Base-by-base conservation (phyloP, 1,140 invertebrate genomes). In the Diplogasteroides magnus region DNA sequence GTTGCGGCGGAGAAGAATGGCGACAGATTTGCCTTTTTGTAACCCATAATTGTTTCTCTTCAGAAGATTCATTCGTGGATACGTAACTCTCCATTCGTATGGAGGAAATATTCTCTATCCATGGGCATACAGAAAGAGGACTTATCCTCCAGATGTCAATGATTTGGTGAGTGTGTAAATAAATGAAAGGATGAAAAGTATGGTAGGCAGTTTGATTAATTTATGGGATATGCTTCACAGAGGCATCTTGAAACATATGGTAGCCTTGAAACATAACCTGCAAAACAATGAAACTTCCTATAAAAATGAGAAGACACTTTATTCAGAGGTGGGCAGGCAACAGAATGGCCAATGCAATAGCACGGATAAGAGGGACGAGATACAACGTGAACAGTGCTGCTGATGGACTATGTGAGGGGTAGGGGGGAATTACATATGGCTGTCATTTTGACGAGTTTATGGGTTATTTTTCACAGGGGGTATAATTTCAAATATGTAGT, bases 91-190 rank as follows among this genome's bases (percentile, higher is more conserved):
- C 31, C 79, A 81, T 61, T 77, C 79, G 13, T 82, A 73, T 66
- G 76, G 75, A 58, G 84, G 85, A 72, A 77, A 82, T 65, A 83
- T 84, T 78, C 77, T 86, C 6, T 83, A 82, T 68, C 84, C 85
- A 1, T 86, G 83, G 83, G 85, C 85, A 25, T 85, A 84, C 64
- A 76, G 76, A 61, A 26, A 23, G 2, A 63, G 68, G 0, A 76
- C 76, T 11, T 65, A 74, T n/a, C 83, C 85, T 1, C n/a, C 67
- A 1, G 82, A 85, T 74, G 74, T 77, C 13, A 14, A 37, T 6
- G 80, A 84, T 31, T 68, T 86, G 76, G 84, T 85, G 74, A 70
- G 27, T 27, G 57, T 57, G 25, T 19, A 0, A 3, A 27, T 32
- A 60, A 0, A n/a, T n/a, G 19, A 1, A 25, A 27, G 56, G 15